A percentile compares a stretch with the other conserved stretches of the same genome.
Evolutionary conservation across 2,888 invertebrate species (phyloP).

Genomic region (Diaperis boleti): DNA sequence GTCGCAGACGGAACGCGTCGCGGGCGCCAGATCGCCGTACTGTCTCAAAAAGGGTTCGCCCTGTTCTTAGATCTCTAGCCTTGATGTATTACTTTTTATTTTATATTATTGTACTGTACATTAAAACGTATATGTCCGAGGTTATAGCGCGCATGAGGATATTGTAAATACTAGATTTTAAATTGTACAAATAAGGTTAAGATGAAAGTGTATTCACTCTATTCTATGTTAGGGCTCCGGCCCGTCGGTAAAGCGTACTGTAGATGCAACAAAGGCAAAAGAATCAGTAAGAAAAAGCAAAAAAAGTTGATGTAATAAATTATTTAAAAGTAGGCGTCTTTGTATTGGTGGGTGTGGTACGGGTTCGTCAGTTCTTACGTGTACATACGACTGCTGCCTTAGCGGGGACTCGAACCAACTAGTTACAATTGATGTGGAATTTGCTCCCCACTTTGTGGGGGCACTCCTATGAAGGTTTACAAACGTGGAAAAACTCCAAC

Average conservation of each 20-base stretch:
- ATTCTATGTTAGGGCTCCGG: slow-evolving; percentile 21
- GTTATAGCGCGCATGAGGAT: slow-evolving; percentile 27
- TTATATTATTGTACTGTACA: slow-evolving; percentile 33
- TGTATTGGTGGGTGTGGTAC: no score
- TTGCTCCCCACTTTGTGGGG: no score
- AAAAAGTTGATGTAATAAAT: slow-evolving; percentile 35
- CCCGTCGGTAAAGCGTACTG: background rate
- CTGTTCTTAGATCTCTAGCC: slow-evolving; percentile 38
- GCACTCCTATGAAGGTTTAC: no score
- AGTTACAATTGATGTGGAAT: no score
- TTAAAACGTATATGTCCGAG: slow-evolving; percentile 24
- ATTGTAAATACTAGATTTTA: slow-evolving; percentile 32
- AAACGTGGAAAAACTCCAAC: no score
- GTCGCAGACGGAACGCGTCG: background rate
- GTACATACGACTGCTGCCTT: no score
- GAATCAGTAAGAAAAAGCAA: slow-evolving; percentile 17
- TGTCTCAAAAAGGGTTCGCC: slow-evolving; percentile 19
- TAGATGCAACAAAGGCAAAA: slow-evolving; percentile 20
- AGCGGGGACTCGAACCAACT: no score
- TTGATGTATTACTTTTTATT: slow-evolving; percentile 40
- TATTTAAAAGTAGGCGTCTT: slow-evolving; percentile 11
- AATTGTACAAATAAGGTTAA: slow-evolving; percentile 35
- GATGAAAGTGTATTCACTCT: slow-evolving; percentile 33
- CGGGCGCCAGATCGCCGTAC: background rate
- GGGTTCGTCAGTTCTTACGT: no score